Evolutionary conservation across 2,888 invertebrate genomes (phyloP).

Genomic region (Copidosoma aretas): DNA sequence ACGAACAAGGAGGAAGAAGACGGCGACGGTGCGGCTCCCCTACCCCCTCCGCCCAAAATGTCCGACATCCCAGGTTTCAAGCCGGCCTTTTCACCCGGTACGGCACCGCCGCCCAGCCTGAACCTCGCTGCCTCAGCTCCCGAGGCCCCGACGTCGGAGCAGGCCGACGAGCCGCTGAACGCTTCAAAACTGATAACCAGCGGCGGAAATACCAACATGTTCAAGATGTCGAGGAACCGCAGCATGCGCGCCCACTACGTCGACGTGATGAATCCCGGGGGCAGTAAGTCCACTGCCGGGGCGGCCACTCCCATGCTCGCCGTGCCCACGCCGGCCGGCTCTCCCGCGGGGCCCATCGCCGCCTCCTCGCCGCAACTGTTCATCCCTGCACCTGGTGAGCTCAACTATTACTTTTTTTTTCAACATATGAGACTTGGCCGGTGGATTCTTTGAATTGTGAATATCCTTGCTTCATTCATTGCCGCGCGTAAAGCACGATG

Average conservation of each 20-base stretch:
- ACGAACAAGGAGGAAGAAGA: slow-evolving; percentile 80
- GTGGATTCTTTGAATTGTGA: no score
- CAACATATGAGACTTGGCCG: no score
- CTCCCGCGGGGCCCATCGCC: slow-evolving; percentile 61
- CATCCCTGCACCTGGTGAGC: slow-evolving; percentile 65
- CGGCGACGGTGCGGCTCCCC: slow-evolving; percentile 66
- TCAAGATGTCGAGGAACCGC: slow-evolving; percentile 79
- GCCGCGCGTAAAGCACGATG: no score
- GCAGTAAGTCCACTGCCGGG: slow-evolving; percentile 60
- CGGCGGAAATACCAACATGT: slow-evolving; percentile 72
- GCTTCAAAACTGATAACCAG: slow-evolving; percentile 53
- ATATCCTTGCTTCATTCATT: no score
- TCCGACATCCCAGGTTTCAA: slow-evolving; percentile 63
- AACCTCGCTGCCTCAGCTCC: slow-evolving; percentile 6
- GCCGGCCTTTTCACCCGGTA: slow-evolving; percentile 47
- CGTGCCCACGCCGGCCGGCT: slow-evolving; percentile 58
- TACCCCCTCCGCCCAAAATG: slow-evolving; percentile 77
- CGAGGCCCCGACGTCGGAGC: not conserved
- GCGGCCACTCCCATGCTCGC: slow-evolving; percentile 52
- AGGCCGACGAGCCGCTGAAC: slow-evolving; percentile 45
- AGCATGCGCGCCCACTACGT: slow-evolving; percentile 78
- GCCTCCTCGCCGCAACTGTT: slow-evolving; percentile 65
- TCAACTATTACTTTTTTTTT: slow-evolving; percentile 14
- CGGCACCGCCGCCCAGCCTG: slow-evolving; percentile 1
- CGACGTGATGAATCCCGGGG: slow-evolving; percentile 84